Base-by-base conservation (phyloP, 2,888 invertebrate species). In the Gisinianus flammeolus region DNA sequence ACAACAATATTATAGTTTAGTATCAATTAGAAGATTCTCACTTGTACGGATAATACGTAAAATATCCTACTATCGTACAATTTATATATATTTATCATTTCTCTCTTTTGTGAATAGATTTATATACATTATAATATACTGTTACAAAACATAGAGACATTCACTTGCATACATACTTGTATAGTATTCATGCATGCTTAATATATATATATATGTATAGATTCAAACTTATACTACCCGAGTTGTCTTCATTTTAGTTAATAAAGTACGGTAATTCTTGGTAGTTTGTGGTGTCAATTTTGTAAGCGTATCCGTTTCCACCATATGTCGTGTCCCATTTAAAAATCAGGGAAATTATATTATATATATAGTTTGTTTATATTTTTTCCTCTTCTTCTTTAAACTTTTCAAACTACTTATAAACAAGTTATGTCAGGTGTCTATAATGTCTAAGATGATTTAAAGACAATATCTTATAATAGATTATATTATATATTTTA, bases 251-350 rank as follows among this genome's bases (percentile, higher is more conserved):
- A 58, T 26, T 69, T 33, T 31, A 70, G 26, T 70, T 54, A 70
- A 70, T 54, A 54, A 70, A 70, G 69, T 10, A 70, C 54, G 24
- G 24, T 26, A 54, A 54, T 28, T 58, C 54, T 72, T 62, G 30
- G 30, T 54, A 52, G 54, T 30, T 12, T 28, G 56, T 58, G 19
- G 33, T 12, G 31, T 31, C 33, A 58, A 54, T 62, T 72, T 19
- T 22, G 22, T 72, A 72, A 72, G 72, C 72, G 72, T 72, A 72
- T 58, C 6, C n/a, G 62, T 72, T 72, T 72, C 72, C 72, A 58
- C 72, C 72, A 58, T 58, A 31, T 72, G n/a, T 69, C 24, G 44
- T 44, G 44, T 69, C 44, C 44, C 35, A 12, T 28, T 62, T 62
- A 10, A 26, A 6, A n/a, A 12, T 58, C 22, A 3, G 16, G 10